phyloP scores from a whole-genome alignment of 2,888 invertebrate species.

The Penaeus monodon region DNA sequence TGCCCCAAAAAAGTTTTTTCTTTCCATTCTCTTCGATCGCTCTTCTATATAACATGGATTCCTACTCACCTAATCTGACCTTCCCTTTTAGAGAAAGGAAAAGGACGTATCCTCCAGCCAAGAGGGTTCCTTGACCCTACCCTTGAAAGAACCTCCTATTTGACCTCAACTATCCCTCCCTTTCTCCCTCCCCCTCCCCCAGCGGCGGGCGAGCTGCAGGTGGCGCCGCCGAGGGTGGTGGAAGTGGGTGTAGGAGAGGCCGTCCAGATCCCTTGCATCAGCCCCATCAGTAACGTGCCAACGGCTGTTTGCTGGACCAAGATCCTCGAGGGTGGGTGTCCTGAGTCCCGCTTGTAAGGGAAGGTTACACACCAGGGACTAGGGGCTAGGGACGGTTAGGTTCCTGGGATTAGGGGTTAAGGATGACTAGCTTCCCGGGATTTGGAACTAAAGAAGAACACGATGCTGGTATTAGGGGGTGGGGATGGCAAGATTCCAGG shows the following conservation, averaged over 20 bases:
- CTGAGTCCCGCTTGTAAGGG: not conserved
- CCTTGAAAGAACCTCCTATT: not conserved
- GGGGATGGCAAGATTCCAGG: too few species aligned
- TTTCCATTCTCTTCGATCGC: not conserved
- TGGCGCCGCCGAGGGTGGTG: conserved; percentile 9
- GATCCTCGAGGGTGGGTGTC: conserved; percentile 24
- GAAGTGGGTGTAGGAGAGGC: conserved; percentile 22
- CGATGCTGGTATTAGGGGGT: too few species aligned
- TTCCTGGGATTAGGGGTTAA: too few species aligned
- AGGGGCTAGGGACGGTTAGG: too few species aligned
- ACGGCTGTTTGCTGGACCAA: conserved; percentile 27
- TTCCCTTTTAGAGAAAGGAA: not conserved
- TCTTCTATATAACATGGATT: not conserved
- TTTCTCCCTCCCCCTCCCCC: conserved; percentile 8
- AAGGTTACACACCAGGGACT: not conserved
- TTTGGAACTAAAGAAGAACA: too few species aligned
- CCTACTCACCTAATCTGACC: not conserved
- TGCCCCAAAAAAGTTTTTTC: not conserved
- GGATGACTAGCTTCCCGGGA: too few species aligned
- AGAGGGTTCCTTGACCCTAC: conserved; percentile 3
- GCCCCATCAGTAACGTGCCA: conserved; percentile 6
- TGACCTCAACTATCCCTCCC: not conserved
- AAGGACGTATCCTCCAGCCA: too few species aligned
- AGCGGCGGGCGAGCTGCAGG: conserved; percentile 18
- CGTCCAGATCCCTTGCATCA: conserved; percentile 23